Conservation (phyloP, 2,888 invertebrate species). For the Drosophila picticornis region DNA sequence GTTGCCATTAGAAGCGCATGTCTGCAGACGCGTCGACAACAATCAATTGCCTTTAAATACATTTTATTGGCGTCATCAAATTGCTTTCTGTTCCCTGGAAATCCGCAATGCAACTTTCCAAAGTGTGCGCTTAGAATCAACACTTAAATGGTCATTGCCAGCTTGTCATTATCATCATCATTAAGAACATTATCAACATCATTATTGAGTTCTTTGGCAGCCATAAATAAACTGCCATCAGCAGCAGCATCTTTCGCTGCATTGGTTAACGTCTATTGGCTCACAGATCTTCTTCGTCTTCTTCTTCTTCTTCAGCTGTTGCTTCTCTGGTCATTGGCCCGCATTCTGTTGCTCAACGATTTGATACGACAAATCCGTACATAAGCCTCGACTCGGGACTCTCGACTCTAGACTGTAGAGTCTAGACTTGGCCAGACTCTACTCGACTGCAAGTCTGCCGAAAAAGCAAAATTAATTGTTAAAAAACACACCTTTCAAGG, state of each 20-base stretch:
- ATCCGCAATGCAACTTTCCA: slow-evolving; percentile 76
- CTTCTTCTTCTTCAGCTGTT: background rate
- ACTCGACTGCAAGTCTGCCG: slow-evolving; percentile 42
- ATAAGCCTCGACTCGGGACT: slow-evolving; percentile 7
- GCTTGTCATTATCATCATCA: slow-evolving; percentile 31
- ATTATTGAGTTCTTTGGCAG: slow-evolving; percentile 46
- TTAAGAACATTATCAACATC: slow-evolving; percentile 33
- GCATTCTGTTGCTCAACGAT: slow-evolving; percentile 63
- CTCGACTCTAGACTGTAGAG: background rate
- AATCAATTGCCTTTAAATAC: slow-evolving; percentile 79
- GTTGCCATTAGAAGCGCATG: slow-evolving; percentile 73
- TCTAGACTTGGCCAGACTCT: background rate
- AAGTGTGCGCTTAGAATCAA: slow-evolving; percentile 64
- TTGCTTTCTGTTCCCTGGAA: slow-evolving; percentile 75
- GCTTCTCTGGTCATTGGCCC: slow-evolving; percentile 66
- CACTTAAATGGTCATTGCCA: slow-evolving; percentile 69
- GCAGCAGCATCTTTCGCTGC: slow-evolving; percentile 25
- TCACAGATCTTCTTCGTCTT: slow-evolving; percentile 3
- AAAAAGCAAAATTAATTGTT: slow-evolving; percentile 80
- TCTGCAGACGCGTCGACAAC: slow-evolving; percentile 68
- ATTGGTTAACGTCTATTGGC: slow-evolving; percentile 15
- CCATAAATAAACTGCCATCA: slow-evolving; percentile 69
- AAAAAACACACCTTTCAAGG: slow-evolving; percentile 80
- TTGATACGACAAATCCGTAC: slow-evolving; percentile 63
- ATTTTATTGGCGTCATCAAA: slow-evolving; percentile 81